A percentile compares a stretch with the other conserved stretches of the same genome.
These are phyloP conservation scores for Caranx ignobilis DNA, from an alignment of 2,113 vertebrate genomes.

Conservation along the genomic window DNA sequence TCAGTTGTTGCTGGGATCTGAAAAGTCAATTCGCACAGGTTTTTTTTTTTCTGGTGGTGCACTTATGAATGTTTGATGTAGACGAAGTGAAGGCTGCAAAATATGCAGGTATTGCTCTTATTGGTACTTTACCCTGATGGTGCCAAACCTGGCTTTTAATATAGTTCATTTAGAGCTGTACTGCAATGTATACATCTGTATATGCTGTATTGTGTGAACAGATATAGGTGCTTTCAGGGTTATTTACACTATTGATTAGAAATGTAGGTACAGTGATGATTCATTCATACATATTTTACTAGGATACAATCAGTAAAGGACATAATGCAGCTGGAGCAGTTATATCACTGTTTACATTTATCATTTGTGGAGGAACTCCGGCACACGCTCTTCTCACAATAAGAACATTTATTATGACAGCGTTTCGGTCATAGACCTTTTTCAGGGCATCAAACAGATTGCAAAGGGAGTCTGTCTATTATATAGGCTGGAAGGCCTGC, in stretches of 20 bases:
- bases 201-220: not conserved
- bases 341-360: not conserved
- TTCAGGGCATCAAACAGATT: no score
- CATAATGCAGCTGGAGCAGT: not conserved
- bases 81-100: not conserved
- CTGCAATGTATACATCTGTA: not conserved
- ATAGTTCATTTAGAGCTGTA: not conserved
- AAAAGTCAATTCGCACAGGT: not conserved
- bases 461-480: no score
- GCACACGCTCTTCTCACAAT: no score
- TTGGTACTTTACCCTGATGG: not conserved
- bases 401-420: no score
- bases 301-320: no score
- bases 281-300: not conserved
- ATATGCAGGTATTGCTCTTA: not conserved
- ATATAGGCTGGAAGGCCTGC: no score
- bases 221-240: not conserved
- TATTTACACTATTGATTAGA: not conserved
- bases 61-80: conserved; percentile 40
- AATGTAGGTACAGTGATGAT: not conserved
- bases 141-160: not conserved
- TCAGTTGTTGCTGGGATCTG: conserved; percentile 33
- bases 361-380: not conserved
- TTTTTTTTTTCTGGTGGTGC: conserved; percentile 10
- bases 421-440: no score